Evolutionary conservation across 2,797 vertebrate genomes (phyloP), one percentile per base, ranked within the genome.

Genomic region (Hyperoplus lanceolatus): DNA sequence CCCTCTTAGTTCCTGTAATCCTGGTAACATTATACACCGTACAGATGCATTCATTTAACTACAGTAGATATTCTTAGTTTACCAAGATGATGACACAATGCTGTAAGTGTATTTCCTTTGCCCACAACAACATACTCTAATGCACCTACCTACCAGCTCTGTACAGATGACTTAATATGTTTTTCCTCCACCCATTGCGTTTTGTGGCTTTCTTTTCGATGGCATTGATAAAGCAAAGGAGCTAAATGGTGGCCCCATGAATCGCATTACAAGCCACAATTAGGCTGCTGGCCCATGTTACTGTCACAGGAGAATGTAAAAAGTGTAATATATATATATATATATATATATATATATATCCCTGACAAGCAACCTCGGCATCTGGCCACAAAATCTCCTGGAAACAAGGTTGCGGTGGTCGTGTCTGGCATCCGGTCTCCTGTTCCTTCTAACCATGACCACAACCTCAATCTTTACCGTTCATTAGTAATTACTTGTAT

Each of bases 221-320:
- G 73, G 65, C 51, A 61, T 83, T 79, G 77, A 88, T 86, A 69
- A 84, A 79, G 73, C 65, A 70, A 29, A 70, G 79, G 86, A 85
- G 83, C 89, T 89, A 89, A 82, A 89, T 66, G 68, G 15, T 53
- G 29, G 29, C 29, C 29, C 29, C 29, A 53, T 74, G 62, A 85
- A 89, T 89, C 57, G 38, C 21, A 81, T 86, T 87, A 75, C 76
- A 70, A 76, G 56, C 85, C 68, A 62, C 81, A 77, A 39, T 57
- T 61, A 71, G 18, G 42, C 58, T 75, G 14, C 54, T 14, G 36
- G 46, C 29, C 16, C 18, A 4, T 51, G 16, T 42, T 79, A 12
- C 38, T 73, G 61, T 70, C 62, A 68, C 56, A 71, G 11, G 48
- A 43, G 39, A 55, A 16, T 42, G 15, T 42, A 57, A 12, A 56